A percentile compares a stretch with the other conserved stretches of the same genome.
Evolutionary conservation across 2,888 invertebrate species (phyloP).

Genomic region (Euzophera pinguis): DNA sequence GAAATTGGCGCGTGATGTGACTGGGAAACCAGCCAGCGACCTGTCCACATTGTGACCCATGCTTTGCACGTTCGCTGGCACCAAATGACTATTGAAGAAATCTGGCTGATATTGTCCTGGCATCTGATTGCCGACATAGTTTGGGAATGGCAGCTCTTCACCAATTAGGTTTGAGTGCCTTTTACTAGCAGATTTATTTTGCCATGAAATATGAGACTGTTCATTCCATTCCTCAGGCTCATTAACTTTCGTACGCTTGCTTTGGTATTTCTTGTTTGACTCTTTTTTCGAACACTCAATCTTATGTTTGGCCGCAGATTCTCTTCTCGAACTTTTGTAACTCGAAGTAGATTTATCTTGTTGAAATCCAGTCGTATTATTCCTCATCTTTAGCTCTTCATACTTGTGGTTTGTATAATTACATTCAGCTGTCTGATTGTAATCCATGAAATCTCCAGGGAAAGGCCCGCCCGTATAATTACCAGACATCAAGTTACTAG

Average conservation of each 20-base stretch:
- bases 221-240: conserved; percentile 70
- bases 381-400: conserved; percentile 67
- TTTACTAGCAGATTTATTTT: conserved; percentile 56
- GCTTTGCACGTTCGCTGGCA: conserved; percentile 62
- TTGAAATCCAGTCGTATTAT: conserved; percentile 49
- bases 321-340: conserved; percentile 61
- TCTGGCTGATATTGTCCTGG: conserved; percentile 66
- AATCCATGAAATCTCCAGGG: conserved; percentile 66
- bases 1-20: conserved; percentile 83
- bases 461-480: conserved; percentile 64
- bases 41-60: conserved; percentile 57
- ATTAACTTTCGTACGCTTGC: conserved; percentile 56
- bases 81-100: conserved; percentile 64
- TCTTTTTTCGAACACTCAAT: conserved; percentile 73
- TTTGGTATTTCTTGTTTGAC: conserved; percentile 65
- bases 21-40: conserved; percentile 57
- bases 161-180: conserved; percentile 57
- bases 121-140: conserved; percentile 67
- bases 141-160: conserved; percentile 64
- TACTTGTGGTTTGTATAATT: conserved; percentile 68
- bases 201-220: conserved; percentile 58
- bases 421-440: conserved; percentile 65
- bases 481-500: conserved; percentile 61
- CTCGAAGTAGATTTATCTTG: conserved; percentile 55
- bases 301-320: conserved; percentile 67